Conservation (phyloP, 2,888 invertebrate species). For the Ectemnius cavifrons region DNA sequence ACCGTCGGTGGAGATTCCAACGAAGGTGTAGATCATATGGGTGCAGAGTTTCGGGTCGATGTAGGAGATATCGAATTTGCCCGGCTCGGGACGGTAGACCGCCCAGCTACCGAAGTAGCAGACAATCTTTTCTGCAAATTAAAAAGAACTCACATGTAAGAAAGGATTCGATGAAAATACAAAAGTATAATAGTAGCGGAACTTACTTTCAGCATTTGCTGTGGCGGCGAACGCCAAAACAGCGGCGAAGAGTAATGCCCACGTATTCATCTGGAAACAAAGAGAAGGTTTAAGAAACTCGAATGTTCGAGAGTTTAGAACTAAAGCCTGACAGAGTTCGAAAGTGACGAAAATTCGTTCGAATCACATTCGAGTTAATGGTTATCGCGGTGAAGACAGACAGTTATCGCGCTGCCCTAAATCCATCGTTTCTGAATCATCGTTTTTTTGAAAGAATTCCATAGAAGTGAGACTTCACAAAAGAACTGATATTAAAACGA, state of each 20-base stretch:
- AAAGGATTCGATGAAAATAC: neutral
- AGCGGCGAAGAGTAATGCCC: constrained; percentile 30
- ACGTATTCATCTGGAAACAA: constrained; percentile 56
- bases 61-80: constrained; percentile 83
- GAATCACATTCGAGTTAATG: neutral
- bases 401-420: neutral
- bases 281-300: neutral
- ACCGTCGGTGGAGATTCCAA: constrained; percentile 81
- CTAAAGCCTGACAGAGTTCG: no score
- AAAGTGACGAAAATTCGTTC: no score
- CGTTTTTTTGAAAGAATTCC: neutral
- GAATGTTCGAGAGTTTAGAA: no score
- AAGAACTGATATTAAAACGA: neutral
- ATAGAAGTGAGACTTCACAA: neutral
- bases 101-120: constrained; percentile 91
- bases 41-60: constrained; percentile 86
- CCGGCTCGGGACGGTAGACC: constrained; percentile 82
- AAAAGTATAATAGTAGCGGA: neutral
- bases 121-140: constrained; percentile 81
- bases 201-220: constrained; percentile 50
- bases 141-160: neutral
- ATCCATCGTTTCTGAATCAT: neutral
- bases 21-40: constrained; percentile 87
- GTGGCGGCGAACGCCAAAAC: constrained; percentile 36
- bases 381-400: neutral